phyloP scores from a whole-genome alignment of 2,888 invertebrate genomes.

The Hybos culiciformis region DNA sequence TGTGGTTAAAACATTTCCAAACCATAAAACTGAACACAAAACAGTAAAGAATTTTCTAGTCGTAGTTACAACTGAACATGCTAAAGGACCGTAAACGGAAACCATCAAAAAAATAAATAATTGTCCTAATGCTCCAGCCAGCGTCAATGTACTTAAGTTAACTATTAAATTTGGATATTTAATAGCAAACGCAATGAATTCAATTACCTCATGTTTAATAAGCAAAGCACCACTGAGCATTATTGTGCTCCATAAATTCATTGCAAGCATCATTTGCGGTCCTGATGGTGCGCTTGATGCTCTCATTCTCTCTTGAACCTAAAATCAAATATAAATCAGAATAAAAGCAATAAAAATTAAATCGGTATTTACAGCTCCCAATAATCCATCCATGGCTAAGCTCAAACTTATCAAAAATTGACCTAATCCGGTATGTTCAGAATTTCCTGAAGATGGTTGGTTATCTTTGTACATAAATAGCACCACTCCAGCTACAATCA shows the following conservation, averaged over 20 bases:
- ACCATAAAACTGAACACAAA: slow-evolving; percentile 78
- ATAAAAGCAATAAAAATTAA: too few species aligned
- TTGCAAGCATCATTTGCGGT: slow-evolving; percentile 81
- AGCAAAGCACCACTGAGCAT: slow-evolving; percentile 59
- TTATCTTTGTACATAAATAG: slow-evolving; percentile 89
- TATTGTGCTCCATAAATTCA: slow-evolving; percentile 39
- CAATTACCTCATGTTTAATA: slow-evolving; percentile 67
- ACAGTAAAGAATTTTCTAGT: slow-evolving; percentile 98
- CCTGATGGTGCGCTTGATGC: slow-evolving; percentile 69
- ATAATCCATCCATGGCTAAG: slow-evolving; percentile 85
- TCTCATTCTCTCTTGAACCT: slow-evolving; percentile 88
- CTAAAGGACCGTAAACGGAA: slow-evolving; percentile 82
- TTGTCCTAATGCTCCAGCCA: slow-evolving; percentile 87
- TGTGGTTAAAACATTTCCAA: slow-evolving; percentile 64
- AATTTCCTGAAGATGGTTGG: slow-evolving; percentile 25
- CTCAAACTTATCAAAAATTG: slow-evolving; percentile 72
- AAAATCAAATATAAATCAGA: too few species aligned
- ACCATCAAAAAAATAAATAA: slow-evolving; percentile 92
- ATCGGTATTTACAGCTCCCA: slow-evolving; percentile 67
- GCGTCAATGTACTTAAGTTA: slow-evolving; percentile 60
- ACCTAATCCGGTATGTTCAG: slow-evolving; percentile 46
- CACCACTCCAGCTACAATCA: slow-evolving; percentile 85
- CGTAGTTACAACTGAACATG: slow-evolving; percentile 94
- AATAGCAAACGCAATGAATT: slow-evolving; percentile 64
- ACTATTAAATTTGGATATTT: slow-evolving; percentile 63